Evolutionary conservation across 2,113 vertebrate species (phyloP).

Genomic region (Eulemur macaco): DNA sequence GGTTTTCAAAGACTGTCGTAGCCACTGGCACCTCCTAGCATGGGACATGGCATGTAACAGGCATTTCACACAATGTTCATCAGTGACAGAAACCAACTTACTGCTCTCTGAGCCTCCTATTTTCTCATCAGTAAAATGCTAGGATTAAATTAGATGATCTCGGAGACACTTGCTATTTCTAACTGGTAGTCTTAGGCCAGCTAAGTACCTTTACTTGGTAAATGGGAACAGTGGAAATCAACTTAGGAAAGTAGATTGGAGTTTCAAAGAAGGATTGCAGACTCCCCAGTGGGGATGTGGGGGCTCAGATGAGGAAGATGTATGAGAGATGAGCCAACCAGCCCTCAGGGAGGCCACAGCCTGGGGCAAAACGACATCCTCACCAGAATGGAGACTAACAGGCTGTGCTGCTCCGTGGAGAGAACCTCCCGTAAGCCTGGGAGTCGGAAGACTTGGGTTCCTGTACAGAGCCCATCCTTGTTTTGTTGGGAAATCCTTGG

Average conservation of each 20-base stretch:
- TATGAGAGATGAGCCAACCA: neutral
- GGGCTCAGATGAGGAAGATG: neutral
- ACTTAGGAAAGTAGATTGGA: neutral
- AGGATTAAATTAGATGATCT: neutral
- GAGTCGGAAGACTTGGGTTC: neutral
- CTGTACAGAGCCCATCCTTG: neutral
- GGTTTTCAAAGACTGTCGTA: neutral
- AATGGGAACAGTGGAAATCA: neutral
- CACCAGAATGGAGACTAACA: neutral
- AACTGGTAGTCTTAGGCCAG: neutral
- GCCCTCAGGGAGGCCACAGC: neutral
- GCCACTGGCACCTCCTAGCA: neutral
- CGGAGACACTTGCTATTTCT: constrained; percentile 1
- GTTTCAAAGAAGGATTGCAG: neutral
- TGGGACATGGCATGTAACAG: neutral
- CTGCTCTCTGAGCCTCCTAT: neutral
- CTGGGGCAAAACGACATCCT: neutral
- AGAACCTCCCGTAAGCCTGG: neutral
- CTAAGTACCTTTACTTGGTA: neutral
- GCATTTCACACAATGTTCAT: neutral
- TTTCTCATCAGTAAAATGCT: constrained; percentile 11
- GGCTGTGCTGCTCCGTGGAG: neutral
- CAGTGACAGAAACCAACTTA: neutral
- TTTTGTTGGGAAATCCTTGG: neutral
- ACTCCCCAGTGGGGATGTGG: accelerated